Percentiles rank a stretch among this genome's conserved stretches.
phyloP scores from a whole-genome alignment of 2,113 vertebrate species.

The Austrofundulus limnaeus region DNA sequence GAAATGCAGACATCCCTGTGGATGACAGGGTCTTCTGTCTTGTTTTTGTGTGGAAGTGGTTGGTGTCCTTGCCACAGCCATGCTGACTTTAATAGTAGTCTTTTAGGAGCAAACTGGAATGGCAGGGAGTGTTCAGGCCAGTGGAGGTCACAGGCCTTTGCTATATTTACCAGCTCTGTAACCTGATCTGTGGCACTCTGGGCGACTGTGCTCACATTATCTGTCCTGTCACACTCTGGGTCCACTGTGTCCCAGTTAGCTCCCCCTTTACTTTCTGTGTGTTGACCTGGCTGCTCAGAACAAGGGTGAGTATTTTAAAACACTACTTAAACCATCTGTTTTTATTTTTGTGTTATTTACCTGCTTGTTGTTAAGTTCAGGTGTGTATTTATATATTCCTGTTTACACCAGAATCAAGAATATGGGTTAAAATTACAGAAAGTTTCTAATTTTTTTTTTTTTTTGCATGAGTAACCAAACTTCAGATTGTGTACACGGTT shows the following conservation, averaged over 20 bases:
- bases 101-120: conserved; percentile 75
- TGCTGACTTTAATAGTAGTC: conserved; percentile 47
- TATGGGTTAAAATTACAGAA: conserved; percentile 17
- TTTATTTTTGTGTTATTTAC: conserved; percentile 28
- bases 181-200: conserved; percentile 81
- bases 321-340: conserved; percentile 27
- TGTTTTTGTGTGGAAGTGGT: conserved; percentile 9
- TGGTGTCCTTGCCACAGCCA: conserved; percentile 10
- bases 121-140: conserved; percentile 74
- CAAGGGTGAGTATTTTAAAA: conserved; percentile 66
- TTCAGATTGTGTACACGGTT: not conserved
- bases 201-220: conserved; percentile 72
- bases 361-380: conserved; percentile 12
- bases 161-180: conserved; percentile 84
- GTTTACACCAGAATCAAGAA: too few relatives aligned
- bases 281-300: conserved; percentile 55
- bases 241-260: conserved; percentile 59
- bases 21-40: not conserved
- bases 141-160: conserved; percentile 78
- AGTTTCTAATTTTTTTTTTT: conserved; percentile 33
- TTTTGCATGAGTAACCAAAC: conserved; percentile 3
- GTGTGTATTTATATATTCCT: too few relatives aligned
- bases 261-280: conserved; percentile 38
- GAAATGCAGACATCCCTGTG: conserved; percentile 3
- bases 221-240: conserved; percentile 69